Base-by-base conservation (phyloP, 2,797 vertebrate species). In the Sphenopsis melanotis region DNA sequence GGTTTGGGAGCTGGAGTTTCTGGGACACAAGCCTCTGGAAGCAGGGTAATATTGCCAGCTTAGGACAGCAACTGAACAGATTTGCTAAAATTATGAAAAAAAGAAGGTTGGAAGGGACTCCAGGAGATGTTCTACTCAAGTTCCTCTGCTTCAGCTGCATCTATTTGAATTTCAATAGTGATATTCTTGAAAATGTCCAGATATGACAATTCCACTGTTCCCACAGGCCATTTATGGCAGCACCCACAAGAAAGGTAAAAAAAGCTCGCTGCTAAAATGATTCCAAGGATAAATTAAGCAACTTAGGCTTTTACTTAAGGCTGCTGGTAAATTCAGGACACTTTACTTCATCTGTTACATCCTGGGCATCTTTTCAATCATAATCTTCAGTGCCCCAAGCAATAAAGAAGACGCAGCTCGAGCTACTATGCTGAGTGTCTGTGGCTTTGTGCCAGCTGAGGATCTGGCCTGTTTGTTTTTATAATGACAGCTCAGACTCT, bases 191-290 rank as follows among this genome's bases (percentile, higher is more conserved):
- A 91, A 81, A 76, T 1, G 1, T 91, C 82, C 87, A 88, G 71
- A 85, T 83, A 85, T 65, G 53, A 60, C 75, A 91, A 83, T 85
- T 91, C 68, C 30, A 42, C 53, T 56, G 49, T 71, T 94, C 76
- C 85, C 78, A 65, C 39, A 30, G 83, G 59, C 80, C 88, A 36
- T 53, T 90, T 78, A 57, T 86, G 81, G 79, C 66, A 92, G 89
- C 71, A 79, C 52, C 44, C 93, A 83, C 82, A 75, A 89, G 84
- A 65, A 89, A 92, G 30, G 78, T 77, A 72, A 74, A 92, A 92
- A 96, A 91, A 92, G 49, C 69, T 91, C 76, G 47, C 34, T 34
- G 57, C 53, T 61, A 80, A 87, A 89, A 91, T 44, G 19, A 66
- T 78, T 78, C 39, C 36, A 63, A 42, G 50, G 39, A 86, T 83